Evolutionary conservation across 2,113 vertebrate genomes (phyloP), one percentile per base, ranked within the genome.

Genomic region (Pagrus major): DNA sequence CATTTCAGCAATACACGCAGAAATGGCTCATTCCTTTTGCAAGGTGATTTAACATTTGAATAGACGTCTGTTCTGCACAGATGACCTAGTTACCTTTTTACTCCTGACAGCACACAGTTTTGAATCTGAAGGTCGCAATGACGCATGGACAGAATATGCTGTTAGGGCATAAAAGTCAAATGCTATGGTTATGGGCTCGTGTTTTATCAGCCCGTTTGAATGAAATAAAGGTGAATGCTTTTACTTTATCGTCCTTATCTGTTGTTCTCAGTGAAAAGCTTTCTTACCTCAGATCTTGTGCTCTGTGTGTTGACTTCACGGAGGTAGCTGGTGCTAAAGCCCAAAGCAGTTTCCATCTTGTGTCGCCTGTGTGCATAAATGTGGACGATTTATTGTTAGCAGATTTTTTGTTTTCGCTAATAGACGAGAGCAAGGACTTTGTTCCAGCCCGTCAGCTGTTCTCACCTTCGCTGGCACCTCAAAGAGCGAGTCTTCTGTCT

Each of bases 11-110:
- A n/a, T 42, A 78, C 82, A 42, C 31, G 81, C 78, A 65, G 83
- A 76, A 76, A 75, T 56, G 83, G 78, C 76, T 90, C 75, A 63
- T 82, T 81, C 61, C 39, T 80, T 81, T 84, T 73, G 71, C 75
- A 66, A 78, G 81, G 74, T 83, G 83, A 90, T 81, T 90, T 88
- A 86, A 88, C 88, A 80, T 84, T 82, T 85, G 80, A 89, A 86
- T 78, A 52, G 74, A 64, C 58, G 81, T 68, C 74, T 80, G 81
- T 85, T 89, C 82, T 63, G 76, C 68, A 83, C 87, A 81, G 84
- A 83, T 89, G 90, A 88, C 84, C 83, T 66, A 84, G 71, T 87
- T 91, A 85, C 80, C 66, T 84, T 86, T 90, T 88, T 76, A 78
- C 77, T 82, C 84, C 72, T 80, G 88, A 80, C 15, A 80, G 75